These are phyloP conservation scores for Tyrannus savana DNA, from an alignment of 2,113 vertebrate genomes.

Conservation along the genomic window DNA sequence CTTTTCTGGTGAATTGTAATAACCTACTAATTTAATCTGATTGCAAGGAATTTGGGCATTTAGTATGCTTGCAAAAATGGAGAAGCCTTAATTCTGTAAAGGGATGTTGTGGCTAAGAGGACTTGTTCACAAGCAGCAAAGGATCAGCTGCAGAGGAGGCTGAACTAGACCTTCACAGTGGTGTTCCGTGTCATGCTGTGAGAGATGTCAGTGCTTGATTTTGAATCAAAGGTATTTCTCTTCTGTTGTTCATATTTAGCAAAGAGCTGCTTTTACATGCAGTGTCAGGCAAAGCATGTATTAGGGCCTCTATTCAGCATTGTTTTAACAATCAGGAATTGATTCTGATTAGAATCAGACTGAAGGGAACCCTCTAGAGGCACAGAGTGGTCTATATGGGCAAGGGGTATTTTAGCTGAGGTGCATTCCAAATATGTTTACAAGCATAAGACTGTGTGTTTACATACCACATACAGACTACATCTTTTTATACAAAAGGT, in stretches of 20 bases:
- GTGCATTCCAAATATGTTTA: neutral
- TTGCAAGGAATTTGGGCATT: neutral
- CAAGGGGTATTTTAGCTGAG: neutral
- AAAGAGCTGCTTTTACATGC: neutral
- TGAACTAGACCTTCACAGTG: neutral
- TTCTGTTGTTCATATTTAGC: neutral
- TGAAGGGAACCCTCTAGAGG: neutral
- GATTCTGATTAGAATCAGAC: neutral
- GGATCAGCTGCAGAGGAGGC: neutral
- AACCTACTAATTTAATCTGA: neutral
- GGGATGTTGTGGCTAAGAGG: neutral
- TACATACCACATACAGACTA: rapidly evolving
- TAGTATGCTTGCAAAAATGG: neutral
- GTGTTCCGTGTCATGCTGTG: neutral
- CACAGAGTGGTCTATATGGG: neutral
- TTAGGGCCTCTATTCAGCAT: neutral
- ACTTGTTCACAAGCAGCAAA: neutral
- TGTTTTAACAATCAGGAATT: neutral
- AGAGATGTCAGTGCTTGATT: neutral
- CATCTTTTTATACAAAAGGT: neutral
- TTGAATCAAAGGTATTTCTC: neutral
- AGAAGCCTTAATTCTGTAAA: neutral
- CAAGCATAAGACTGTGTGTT: rapidly evolving
- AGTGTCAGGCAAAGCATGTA: neutral
- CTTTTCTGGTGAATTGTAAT: neutral